Evolutionary conservation across 2,888 invertebrate genomes (phyloP), one percentile per base, ranked within the genome.

Genomic region (Drepanosiphum platanoidis): DNA sequence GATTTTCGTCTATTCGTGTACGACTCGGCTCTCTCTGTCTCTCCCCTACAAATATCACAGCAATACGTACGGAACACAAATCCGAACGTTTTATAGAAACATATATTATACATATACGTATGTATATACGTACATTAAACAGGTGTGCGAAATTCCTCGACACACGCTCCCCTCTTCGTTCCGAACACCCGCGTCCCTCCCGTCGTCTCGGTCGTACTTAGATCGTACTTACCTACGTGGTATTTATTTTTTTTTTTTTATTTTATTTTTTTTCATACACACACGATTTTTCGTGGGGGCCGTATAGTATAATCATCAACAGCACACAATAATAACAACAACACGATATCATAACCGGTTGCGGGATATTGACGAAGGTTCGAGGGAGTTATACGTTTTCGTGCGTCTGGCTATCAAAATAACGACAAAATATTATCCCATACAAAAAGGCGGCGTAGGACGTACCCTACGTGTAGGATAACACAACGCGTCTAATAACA

Each of bases 281-380:
- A 13, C 15, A 7, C 66, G 30, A 15, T 32, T 11, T 32, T 13
- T 32, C 66, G 46, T 46, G 46, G n/a, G 7, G 8, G 42, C 42
- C 58, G 22, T 18, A 18, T 58, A 58, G 8, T 15, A 58, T 3
- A 68, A 3, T 68, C 15, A 7, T 32, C 15, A n/a, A n/a, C n/a
- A n/a, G n/a, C n/a, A n/a, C n/a, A 7, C 15, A 7, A 42, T 46
- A 46, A 52, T 52, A 66, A 32, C 32, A 66, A 66, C 7, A 61
- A 66, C 32, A 68, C 34, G 68, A 68, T 34, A n/a, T n/a, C n/a
- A n/a, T n/a, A 68, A 68, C 68, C 68, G 68, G 68, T 68, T 34
- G 61, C 11, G 27, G 64, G 22, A 3, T 32, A 34, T 34, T 34
- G 22, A 68, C 7, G 34, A 32, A 68, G 32, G 34, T 34, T 34